Base-by-base conservation (phyloP, 1,140 invertebrate genomes). In the Gyrodactylus bullatarudis region DNA sequence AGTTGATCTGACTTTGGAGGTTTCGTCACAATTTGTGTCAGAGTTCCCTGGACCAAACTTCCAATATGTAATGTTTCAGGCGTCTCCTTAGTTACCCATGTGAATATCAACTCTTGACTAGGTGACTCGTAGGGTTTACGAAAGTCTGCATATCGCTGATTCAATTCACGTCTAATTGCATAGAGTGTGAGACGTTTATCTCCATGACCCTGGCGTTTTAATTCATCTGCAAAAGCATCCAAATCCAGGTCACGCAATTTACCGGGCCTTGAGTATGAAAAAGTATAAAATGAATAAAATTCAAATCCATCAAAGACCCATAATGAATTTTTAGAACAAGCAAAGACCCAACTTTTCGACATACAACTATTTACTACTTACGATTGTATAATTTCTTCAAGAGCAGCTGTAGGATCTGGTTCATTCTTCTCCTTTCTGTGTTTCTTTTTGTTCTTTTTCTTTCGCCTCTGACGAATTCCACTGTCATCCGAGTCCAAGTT, bases 141-240 rank as follows among this genome's bases (percentile, higher is more conserved):
- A 24, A 91, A 82, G 80, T 99, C 95, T 81, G 94, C 94, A 79
- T 97, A 99, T 23, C 91, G 84, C 77, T 87, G 86, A 80, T 91
- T 94, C 75, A 99, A 82, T 82, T 99, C 95, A 0, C 89, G 88
- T 75, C 92, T 82, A 73, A 99, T 98, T 78, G 98, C 94, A 78
- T 98, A 97, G 26, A 99, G 79, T 0, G 93, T 98, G 20, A 94
- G 92, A 77, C 88, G 89, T 78, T 97, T 97, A 78, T 96, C 92
- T 8, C 94, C 94, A 78, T 91, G 93, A 1, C 88, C 86, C 82
- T 95, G 92, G 75, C 91, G 84, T 78, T 95, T 78, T 71, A 99
- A 82, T 82, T 99, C 94, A 76, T 93, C 89, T 19, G 93, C 93
- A 80, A 99, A 99, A 0, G 94, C 94, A 81, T 98, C 93, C 26